Conservation (phyloP, 2,113 vertebrate genomes). For the Mobula hypostoma region DNA sequence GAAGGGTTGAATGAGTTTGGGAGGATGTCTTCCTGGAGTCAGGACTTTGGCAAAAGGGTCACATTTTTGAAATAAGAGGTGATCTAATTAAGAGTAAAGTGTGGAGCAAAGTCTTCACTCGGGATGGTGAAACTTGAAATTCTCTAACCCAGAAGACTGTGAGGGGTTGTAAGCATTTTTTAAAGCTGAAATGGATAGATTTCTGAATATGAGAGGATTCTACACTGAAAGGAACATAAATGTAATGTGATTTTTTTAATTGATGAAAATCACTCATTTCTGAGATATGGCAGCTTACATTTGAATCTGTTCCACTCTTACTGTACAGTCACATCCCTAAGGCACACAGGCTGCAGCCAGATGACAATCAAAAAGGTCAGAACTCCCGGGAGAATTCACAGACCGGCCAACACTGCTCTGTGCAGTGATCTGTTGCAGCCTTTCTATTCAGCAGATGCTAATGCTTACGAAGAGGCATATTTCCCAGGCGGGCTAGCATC, state of each 20-base stretch:
- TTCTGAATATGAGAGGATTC: not conserved
- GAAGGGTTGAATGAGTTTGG: not conserved
- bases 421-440: not conserved
- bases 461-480: not conserved
- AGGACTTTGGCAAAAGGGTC: no score
- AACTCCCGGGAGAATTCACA: not conserved
- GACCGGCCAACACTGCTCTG: not conserved
- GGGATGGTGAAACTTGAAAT: no score
- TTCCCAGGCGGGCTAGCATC: no score
- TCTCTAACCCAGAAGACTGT: no score
- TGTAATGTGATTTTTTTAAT: not conserved
- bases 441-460: not conserved
- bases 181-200: not conserved
- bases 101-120: no score
- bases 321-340: not conserved
- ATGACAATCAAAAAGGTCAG: not conserved
- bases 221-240: not conserved
- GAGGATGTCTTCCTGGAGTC: no score
- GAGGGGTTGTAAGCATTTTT: no score
- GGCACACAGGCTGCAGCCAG: not conserved
- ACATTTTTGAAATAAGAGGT: no score
- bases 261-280: not conserved
- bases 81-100: no score
- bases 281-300: not conserved
- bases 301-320: not conserved